These are phyloP conservation scores for Myripristis murdjan DNA, from an alignment of 2,797 vertebrate genomes.

Conservation along the genomic window DNA sequence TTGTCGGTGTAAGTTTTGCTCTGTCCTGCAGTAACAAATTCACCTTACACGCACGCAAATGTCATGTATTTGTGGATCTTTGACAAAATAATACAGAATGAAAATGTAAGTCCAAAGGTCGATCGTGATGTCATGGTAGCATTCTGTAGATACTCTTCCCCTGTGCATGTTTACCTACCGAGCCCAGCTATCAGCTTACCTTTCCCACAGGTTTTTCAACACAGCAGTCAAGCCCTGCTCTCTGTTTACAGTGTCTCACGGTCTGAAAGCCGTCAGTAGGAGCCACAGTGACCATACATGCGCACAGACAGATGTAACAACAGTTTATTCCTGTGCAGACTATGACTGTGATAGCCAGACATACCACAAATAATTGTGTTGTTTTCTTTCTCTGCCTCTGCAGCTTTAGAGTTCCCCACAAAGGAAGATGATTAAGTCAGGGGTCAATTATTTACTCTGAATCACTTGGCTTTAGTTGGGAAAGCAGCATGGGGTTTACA, in stretches of 20 bases:
- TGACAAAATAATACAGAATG: neutral
- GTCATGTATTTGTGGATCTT: neutral
- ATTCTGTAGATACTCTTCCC: slow-evolving; percentile 65
- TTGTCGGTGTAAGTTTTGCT: neutral
- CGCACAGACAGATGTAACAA: slow-evolving; percentile 51
- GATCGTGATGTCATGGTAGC: slow-evolving; percentile 46
- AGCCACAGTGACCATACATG: slow-evolving; percentile 58
- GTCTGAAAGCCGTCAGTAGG: slow-evolving; percentile 44
- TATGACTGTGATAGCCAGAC: slow-evolving; percentile 45
- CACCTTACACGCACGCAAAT: neutral
- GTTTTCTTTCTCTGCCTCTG: slow-evolving; percentile 47
- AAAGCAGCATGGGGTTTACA: slow-evolving; percentile 33
- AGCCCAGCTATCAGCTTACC: slow-evolving; percentile 39
- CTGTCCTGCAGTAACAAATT: neutral
- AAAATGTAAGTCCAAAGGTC: slow-evolving; percentile 33
- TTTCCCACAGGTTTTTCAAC: slow-evolving; percentile 39
- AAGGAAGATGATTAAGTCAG: slow-evolving; percentile 66
- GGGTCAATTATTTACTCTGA: slow-evolving; percentile 52
- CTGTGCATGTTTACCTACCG: slow-evolving; percentile 62
- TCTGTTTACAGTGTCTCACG: slow-evolving; percentile 27
- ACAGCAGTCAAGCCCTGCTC: slow-evolving; percentile 23
- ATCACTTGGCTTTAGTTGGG: slow-evolving; percentile 46
- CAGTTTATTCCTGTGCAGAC: slow-evolving; percentile 30
- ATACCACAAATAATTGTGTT: slow-evolving; percentile 32
- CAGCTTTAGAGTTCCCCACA: slow-evolving; percentile 51